Evolutionary conservation across 2,113 vertebrate species (phyloP), one percentile per base, ranked within the genome.

Genomic region (Trochalopteron elliotii): DNA sequence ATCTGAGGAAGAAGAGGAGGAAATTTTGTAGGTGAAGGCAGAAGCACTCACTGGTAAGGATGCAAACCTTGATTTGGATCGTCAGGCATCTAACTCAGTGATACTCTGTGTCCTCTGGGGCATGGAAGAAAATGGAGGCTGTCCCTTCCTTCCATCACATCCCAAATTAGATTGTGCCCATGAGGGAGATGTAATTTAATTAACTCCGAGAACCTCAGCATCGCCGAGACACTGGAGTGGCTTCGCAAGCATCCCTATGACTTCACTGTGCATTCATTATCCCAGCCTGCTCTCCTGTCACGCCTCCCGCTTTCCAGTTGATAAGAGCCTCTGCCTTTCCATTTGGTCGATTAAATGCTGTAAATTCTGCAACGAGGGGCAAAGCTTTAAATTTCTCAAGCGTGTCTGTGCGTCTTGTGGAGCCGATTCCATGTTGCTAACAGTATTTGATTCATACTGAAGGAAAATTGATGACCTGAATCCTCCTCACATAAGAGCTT

Each of bases 261-360:
- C 97, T 98, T 96, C 97, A 97, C 87, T 89, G 94, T 87, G 96
- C 95, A 98, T 98, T 97, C 8, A 82, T 98, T 98, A 97, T 94
- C 83, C 79, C 22, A 24, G 94, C 84, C 87, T 22, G 27, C 90
- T 95, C 81, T 89, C 75, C 88, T 96, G 92, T 97, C 77, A 86
- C 9, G 28, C 93, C 83, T 87, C 52, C 68, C 35, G 23, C 87
- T 96, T 97, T 92, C 76, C 88, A 83, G 64, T 96, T 97, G 96
- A 97, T 97, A 96, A 96, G 75, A 97, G 91, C 86, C 93, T 96
- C 96, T 89, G 94, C 78, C 94, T 98, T 98, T 87, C 90, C 94
- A 95, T 98, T 97, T 93, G 83, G 75, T 94, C 95, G 80, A 95
- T 98, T 98, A 98, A 96, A 76, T 92, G 72, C 92, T 94, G 94